These are phyloP conservation scores for Hydriomena furcata DNA, from an alignment of 2,888 invertebrate genomes.

Conservation along the genomic window DNA sequence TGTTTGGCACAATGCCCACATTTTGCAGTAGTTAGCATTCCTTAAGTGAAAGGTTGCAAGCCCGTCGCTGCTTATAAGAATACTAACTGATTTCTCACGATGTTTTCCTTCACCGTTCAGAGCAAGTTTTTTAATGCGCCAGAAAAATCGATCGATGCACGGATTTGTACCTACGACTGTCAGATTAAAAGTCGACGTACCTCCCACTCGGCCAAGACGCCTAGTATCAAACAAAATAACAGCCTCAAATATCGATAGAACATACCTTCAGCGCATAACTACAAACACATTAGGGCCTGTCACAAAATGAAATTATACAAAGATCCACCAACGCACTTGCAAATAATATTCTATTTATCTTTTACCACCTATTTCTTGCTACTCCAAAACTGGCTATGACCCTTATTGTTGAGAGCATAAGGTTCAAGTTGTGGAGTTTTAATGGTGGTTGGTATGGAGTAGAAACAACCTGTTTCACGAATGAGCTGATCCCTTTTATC, in stretches of 20 bases:
- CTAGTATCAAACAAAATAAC: too few relatives aligned
- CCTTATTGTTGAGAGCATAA: slow-evolving; percentile 32
- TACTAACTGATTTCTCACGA: too few relatives aligned
- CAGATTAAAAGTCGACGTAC: too few relatives aligned
- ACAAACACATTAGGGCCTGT: slow-evolving; percentile 65
- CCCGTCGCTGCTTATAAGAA: too few relatives aligned
- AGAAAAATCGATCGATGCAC: too few relatives aligned
- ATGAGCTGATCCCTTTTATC: slow-evolving; percentile 76
- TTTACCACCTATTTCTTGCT: slow-evolving; percentile 40
- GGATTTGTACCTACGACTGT: too few relatives aligned
- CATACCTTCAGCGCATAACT: slow-evolving; percentile 45
- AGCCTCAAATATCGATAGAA: slow-evolving; percentile 7
- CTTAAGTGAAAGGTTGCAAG: too few relatives aligned
- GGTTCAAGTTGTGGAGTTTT: slow-evolving; percentile 15
- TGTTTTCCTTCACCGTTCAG: too few relatives aligned
- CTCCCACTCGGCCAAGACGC: too few relatives aligned
- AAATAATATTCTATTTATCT: slow-evolving; percentile 74
- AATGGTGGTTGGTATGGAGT: slow-evolving; percentile 34
- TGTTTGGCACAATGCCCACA: too few relatives aligned
- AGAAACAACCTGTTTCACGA: slow-evolving; percentile 71
- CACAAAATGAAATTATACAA: slow-evolving; percentile 77
- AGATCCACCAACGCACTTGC: slow-evolving; percentile 72
- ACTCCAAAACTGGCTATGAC: slow-evolving; percentile 20
- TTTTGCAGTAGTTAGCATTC: too few relatives aligned
- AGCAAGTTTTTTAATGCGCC: too few relatives aligned